Evolutionary conservation across 1,140 invertebrate genomes (phyloP).

Genomic region (Lepeophtheirus salmonis): DNA sequence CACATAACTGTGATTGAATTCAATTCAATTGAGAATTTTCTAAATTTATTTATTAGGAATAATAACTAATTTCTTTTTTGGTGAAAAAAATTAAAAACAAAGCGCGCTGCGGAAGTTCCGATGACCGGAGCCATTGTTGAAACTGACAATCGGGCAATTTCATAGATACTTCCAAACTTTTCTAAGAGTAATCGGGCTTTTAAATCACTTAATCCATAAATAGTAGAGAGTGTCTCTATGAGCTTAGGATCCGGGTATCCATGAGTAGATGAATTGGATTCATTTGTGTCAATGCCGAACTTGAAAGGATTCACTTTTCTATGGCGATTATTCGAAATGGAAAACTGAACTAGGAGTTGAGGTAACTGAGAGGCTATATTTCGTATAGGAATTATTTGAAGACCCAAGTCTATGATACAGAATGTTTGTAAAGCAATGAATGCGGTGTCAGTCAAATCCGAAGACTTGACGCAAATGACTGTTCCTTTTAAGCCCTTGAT

Average conservation of each 20-base stretch:
- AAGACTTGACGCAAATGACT: neutral
- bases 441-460: neutral
- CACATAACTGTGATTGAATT: neutral
- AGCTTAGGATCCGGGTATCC: neutral
- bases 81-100: slow-evolving; percentile 9
- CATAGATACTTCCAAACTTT: neutral
- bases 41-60: neutral
- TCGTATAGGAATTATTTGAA: slow-evolving; percentile 2
- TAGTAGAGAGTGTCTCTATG: neutral
- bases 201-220: neutral
- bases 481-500: neutral
- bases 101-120: neutral
- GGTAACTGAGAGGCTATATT: neutral
- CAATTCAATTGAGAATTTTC: neutral
- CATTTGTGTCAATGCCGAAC: neutral
- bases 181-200: slow-evolving; percentile 2
- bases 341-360: neutral
- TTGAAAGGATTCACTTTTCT: slow-evolving; percentile 5
- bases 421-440: slow-evolving; percentile 2
- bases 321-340: neutral
- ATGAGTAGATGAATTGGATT: neutral
- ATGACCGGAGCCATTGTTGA: neutral
- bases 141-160: neutral
- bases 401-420: slow-evolving; percentile 9
- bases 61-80: neutral